phyloP scores from a whole-genome alignment of 1,140 invertebrate genomes.

The Drosophila sulfurigaster region DNA sequence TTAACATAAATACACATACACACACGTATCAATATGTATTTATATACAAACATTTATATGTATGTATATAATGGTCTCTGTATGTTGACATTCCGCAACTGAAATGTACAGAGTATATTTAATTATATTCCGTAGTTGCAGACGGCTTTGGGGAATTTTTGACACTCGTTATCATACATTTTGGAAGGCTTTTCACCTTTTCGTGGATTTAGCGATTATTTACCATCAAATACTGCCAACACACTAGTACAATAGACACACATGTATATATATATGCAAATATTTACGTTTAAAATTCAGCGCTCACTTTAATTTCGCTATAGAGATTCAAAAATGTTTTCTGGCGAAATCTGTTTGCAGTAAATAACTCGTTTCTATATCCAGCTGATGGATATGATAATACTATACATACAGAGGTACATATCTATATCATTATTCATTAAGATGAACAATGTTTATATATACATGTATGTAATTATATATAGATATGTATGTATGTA shows the following conservation, averaged over 20 bases:
- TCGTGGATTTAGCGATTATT: background rate
- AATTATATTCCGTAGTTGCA: conserved; percentile 20
- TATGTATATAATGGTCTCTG: conserved; percentile 34
- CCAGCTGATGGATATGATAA: background rate
- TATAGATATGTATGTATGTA: no score
- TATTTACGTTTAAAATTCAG: background rate
- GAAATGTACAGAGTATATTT: conserved; percentile 24
- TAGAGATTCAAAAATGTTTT: no score
- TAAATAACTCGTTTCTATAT: conserved; percentile 5
- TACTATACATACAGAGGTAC: conserved; percentile 9
- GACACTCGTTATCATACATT: background rate
- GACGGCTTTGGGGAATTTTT: no score
- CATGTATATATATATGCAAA: conserved; percentile 1
- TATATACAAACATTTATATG: background rate
- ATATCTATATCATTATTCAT: background rate
- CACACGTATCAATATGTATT: conserved; percentile 7
- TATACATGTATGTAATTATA: no score
- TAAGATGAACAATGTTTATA: background rate
- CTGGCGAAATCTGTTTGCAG: background rate
- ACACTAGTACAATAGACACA: background rate
- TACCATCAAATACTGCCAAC: background rate
- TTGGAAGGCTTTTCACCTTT: background rate
- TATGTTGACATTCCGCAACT: conserved; percentile 36
- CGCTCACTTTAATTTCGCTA: background rate
- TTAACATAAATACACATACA: conserved; percentile 13